phyloP scores from a whole-genome alignment of 2,888 invertebrate species.

The Sussaba pulchella region DNA sequence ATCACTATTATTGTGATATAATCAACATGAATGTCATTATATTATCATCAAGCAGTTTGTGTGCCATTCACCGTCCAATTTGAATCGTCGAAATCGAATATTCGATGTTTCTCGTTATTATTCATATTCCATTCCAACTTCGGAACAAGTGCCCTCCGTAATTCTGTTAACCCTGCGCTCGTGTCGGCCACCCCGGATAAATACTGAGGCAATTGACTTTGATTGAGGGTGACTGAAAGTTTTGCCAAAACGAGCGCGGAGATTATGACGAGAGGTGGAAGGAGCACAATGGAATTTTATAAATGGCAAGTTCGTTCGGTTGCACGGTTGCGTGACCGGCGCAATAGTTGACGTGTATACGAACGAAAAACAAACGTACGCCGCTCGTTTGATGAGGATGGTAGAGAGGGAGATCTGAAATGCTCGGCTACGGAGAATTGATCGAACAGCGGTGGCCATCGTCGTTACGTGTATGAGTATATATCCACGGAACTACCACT shows the following conservation, averaged over 20 bases:
- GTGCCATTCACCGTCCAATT: slow-evolving; percentile 1
- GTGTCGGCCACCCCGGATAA: slow-evolving; percentile 8
- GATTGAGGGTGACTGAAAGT: slow-evolving; percentile 11
- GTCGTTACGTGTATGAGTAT: not conserved
- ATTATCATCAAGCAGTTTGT: slow-evolving; percentile 9
- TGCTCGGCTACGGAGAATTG: slow-evolving; percentile 34
- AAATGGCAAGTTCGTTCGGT: slow-evolving; percentile 34
- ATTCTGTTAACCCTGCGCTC: slow-evolving; percentile 4
- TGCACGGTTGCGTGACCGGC: slow-evolving; percentile 36
- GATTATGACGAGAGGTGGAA: slow-evolving; percentile 8
- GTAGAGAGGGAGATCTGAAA: slow-evolving; percentile 36
- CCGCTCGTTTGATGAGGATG: slow-evolving; percentile 45
- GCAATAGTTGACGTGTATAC: not conserved
- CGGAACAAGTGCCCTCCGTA: not conserved
- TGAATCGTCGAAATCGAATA: not conserved
- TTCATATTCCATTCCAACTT: not conserved
- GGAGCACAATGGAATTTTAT: slow-evolving; percentile 42
- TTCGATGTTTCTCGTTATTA: not conserved
- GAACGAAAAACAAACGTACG: slow-evolving; percentile 12
- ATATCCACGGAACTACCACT: not conserved
- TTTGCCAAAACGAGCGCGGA: slow-evolving; percentile 10
- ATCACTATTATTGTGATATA: no score
- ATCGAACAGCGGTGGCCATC: slow-evolving; percentile 31
- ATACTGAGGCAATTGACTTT: slow-evolving; percentile 28
- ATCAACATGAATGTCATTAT: not conserved